Percentiles rank a stretch among this genome's conserved stretches.
These are phyloP conservation scores for Latrodectus geometricus DNA, from an alignment of 1,140 invertebrate species.

Conservation along the genomic window DNA sequence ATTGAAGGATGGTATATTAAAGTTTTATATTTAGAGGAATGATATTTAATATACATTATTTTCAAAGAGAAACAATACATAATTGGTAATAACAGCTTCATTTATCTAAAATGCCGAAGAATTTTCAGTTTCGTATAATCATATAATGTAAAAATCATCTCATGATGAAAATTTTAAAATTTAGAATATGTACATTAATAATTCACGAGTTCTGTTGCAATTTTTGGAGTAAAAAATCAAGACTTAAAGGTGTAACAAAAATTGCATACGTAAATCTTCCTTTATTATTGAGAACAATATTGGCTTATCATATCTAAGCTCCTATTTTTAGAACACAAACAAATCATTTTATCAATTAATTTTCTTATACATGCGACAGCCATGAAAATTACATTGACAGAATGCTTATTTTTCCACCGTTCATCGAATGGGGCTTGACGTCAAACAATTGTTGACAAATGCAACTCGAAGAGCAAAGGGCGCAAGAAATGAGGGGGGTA, in stretches of 20 bases:
- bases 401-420: constrained; percentile 7
- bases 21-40: not conserved
- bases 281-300: not conserved
- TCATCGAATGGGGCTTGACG: constrained; percentile 34
- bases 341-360: constrained; percentile 23
- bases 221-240: too few species aligned
- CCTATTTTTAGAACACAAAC: too few species aligned
- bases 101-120: too few species aligned
- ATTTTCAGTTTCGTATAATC: too few species aligned
- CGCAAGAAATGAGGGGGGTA: constrained; percentile 15
- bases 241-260: not conserved
- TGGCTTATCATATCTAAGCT: not conserved
- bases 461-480: constrained; percentile 27
- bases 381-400: not conserved
- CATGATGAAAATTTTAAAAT: too few species aligned
- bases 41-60: too few species aligned
- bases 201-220: too few species aligned
- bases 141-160: too few species aligned
- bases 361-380: not conserved
- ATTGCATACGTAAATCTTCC: not conserved
- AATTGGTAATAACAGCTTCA: too few species aligned
- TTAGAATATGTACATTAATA: too few species aligned
- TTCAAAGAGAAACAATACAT: too few species aligned
- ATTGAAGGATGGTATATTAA: not conserved
- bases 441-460: constrained; percentile 57